Conservation (phyloP, 2,113 vertebrate genomes). For the Martes martes region DNA sequence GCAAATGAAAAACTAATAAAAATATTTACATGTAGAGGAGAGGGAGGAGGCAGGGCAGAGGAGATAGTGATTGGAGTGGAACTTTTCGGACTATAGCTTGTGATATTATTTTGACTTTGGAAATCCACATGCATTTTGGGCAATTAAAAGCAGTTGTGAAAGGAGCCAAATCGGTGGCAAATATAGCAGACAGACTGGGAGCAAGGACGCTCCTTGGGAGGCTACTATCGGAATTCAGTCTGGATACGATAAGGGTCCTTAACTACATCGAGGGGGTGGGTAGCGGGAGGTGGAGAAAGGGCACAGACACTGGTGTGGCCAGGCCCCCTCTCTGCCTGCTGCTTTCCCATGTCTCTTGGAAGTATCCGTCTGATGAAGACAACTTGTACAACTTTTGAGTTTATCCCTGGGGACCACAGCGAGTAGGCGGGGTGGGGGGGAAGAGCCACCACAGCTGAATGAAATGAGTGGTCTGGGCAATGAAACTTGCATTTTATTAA, state of each 20-base stretch:
- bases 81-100: not conserved
- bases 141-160: constrained; percentile 31
- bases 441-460: not conserved
- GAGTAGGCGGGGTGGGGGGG: not conserved
- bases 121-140: not conserved
- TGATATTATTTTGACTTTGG: not conserved
- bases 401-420: not conserved
- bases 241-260: not conserved
- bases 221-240: not conserved
- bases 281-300: not conserved
- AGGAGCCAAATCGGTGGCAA: not conserved
- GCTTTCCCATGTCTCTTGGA: not conserved
- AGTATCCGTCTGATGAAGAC: not conserved
- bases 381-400: not conserved
- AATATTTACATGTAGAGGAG: not conserved
- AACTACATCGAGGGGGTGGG: not conserved
- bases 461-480: not conserved
- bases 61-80: not conserved
- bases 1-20: constrained; percentile 14
- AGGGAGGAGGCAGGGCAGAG: not conserved
- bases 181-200: not conserved
- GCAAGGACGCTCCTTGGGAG: not conserved
- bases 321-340: not conserved
- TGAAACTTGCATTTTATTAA: not conserved
- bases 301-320: not conserved